Percentiles rank a stretch among this genome's conserved stretches.
Conservation (phyloP, 2,888 invertebrate genomes). For the Mycalesis mineus region DNA sequence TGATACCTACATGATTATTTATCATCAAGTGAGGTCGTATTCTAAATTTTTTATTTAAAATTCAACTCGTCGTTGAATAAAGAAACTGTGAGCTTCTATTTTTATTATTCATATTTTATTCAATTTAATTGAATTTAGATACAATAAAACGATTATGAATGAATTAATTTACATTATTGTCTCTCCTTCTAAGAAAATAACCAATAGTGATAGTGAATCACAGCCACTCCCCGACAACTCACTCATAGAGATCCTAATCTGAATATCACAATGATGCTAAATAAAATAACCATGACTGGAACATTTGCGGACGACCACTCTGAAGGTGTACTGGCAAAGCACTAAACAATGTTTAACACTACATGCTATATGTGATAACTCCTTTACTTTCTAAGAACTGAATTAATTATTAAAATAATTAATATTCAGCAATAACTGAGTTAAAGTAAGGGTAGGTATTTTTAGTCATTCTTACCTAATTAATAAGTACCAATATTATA, state of each 20-base stretch:
- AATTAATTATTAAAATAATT: too few relatives aligned
- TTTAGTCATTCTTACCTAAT: too few relatives aligned
- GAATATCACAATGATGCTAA: slow-evolving; percentile 54
- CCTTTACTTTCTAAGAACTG: slow-evolving; percentile 44
- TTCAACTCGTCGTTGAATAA: too few relatives aligned
- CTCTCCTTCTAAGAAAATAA: slow-evolving; percentile 54
- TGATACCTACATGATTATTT: too few relatives aligned
- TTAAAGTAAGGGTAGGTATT: too few relatives aligned
- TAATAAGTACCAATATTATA: too few relatives aligned
- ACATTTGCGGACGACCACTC: slow-evolving; percentile 49
- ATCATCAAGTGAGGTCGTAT: too few relatives aligned
- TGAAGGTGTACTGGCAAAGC: slow-evolving; percentile 41
- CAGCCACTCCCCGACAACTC: slow-evolving; percentile 63
- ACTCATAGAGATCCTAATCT: slow-evolving; percentile 60
- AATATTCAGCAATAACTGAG: too few relatives aligned
- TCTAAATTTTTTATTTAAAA: too few relatives aligned
- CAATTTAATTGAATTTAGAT: too few relatives aligned
- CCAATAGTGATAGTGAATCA: slow-evolving; percentile 51
- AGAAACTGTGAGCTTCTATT: too few relatives aligned
- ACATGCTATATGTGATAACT: slow-evolving; percentile 42
- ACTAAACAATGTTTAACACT: slow-evolving; percentile 57
- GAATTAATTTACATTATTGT: slow-evolving; percentile 56
- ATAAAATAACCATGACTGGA: slow-evolving; percentile 59
- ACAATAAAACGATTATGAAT: slow-evolving; percentile 40
- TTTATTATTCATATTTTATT: too few relatives aligned